Base-by-base conservation (phyloP, 1,140 invertebrate species). In the Tetragnatha versicolor region DNA sequence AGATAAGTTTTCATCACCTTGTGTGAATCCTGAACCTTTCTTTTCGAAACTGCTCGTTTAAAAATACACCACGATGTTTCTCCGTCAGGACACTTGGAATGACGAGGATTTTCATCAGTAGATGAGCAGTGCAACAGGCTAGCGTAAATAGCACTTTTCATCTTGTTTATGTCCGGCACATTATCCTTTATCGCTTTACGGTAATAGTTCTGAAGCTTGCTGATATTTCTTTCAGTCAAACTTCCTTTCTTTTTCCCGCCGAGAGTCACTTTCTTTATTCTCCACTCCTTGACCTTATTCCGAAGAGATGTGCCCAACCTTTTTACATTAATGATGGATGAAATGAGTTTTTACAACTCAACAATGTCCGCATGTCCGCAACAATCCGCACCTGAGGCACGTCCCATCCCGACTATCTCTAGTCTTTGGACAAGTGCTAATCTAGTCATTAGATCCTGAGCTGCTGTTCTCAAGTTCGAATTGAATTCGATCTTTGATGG, bases 61-160 rank as follows among this genome's bases (percentile, higher is more conserved):
- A 39, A 61, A 75, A 47, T 29, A 35, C 70, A 75, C 55, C 70
- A 61, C 29, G 39, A 75, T 5, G 29, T 12, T 47, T 45, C n/a
- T 31, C 58, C 42, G 33, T 25, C 17, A n/a, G 70, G 27, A 20
- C 70, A 61, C n/a, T 61, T 61, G 12, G 5, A 27, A 47, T 75
- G 37, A 31, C 49, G 35, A 2, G 70, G 55, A 12, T 75, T 60
- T n/a, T 31, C 22, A 14, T 75, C 35, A 12, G 29, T 75, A 0
- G 22, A 47, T 29, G 31, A 31, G 10, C 20, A 25, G 22, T 61
- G 70, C n/a, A 22, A 55, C 17, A 72, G 27, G 14, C 35, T 1
- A 4, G 53, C 53, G 61, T 37, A 75, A 14, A 61, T 61, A 17
- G 70, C 53, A 45, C 27, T 37, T 75, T 75, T 75, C 70, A 75